These are phyloP conservation scores for Menura novaehollandiae DNA, from an alignment of 2,113 vertebrate species.

Conservation along the genomic window DNA sequence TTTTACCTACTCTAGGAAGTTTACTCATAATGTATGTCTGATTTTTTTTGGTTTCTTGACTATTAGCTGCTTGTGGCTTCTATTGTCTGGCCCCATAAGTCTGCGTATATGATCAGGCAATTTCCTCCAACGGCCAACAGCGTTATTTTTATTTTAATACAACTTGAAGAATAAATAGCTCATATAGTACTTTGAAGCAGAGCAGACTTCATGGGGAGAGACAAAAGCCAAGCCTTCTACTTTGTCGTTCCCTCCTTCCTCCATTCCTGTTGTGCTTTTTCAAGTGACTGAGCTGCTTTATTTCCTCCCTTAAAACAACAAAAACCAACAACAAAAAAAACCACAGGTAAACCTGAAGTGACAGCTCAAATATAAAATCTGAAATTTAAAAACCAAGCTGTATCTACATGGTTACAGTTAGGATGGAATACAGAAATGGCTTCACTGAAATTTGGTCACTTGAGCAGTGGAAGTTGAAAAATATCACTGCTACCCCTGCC, in stretches of 20 bases:
- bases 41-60: not conserved
- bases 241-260: not conserved
- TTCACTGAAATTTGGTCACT: not conserved
- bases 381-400: not conserved
- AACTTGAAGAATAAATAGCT: constrained; percentile 34
- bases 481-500: not conserved
- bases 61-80: not conserved
- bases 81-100: not conserved
- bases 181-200: not conserved
- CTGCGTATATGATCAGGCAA: not conserved
- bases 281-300: constrained; percentile 6
- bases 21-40: not conserved
- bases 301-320: not conserved
- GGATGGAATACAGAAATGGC: not conserved
- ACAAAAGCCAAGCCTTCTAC: not conserved
- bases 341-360: not conserved
- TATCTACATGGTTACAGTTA: not conserved
- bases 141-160: not conserved
- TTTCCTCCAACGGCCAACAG: not conserved
- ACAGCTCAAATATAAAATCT: not conserved
- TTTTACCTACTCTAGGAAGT: constrained; percentile 7
- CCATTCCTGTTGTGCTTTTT: constrained; percentile 4
- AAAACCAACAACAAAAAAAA: not conserved
- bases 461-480: not conserved
- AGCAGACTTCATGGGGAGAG: constrained; percentile 2